phyloP scores from a whole-genome alignment of 2,113 vertebrate species.

The Gambusia holbrooki region DNA sequence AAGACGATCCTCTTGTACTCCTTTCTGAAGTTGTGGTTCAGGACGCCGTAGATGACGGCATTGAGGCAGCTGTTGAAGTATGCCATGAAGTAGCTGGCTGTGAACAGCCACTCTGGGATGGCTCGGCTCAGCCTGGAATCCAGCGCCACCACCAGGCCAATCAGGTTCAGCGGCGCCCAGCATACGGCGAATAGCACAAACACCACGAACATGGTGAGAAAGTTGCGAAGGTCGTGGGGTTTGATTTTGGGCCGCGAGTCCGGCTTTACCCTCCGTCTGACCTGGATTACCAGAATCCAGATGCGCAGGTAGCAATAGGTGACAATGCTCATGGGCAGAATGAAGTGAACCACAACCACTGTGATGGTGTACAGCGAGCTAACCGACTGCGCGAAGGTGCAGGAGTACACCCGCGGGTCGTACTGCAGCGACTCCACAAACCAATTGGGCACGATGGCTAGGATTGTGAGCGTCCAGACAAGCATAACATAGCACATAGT shows the following conservation, averaged over 20 bases:
- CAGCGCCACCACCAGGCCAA: slow-evolving; percentile 83
- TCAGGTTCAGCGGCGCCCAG: slow-evolving; percentile 86
- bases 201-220: slow-evolving; percentile 87
- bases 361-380: slow-evolving; percentile 84
- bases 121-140: slow-evolving; percentile 71
- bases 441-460: slow-evolving; percentile 84
- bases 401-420: slow-evolving; percentile 83
- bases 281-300: slow-evolving; percentile 84
- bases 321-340: slow-evolving; percentile 83
- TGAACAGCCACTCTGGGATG: slow-evolving; percentile 86
- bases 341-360: slow-evolving; percentile 85
- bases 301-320: slow-evolving; percentile 86
- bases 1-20: slow-evolving; percentile 86
- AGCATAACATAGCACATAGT: slow-evolving; percentile 81
- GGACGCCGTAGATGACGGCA: slow-evolving; percentile 82
- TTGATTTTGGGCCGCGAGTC: slow-evolving; percentile 79
- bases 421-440: slow-evolving; percentile 85
- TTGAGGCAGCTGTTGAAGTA: slow-evolving; percentile 89
- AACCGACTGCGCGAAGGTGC: slow-evolving; percentile 85
- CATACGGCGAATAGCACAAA: slow-evolving; percentile 87
- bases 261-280: slow-evolving; percentile 79
- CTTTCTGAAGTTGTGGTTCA: slow-evolving; percentile 86
- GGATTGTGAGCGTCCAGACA: slow-evolving; percentile 81
- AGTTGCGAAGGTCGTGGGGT: slow-evolving; percentile 84
- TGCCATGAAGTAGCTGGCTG: slow-evolving; percentile 86